Percentiles rank a stretch among this genome's conserved stretches.
These are phyloP conservation scores for Enteromius radiatus DNA, from an alignment of 2,797 vertebrate genomes.

Conservation along the genomic window DNA sequence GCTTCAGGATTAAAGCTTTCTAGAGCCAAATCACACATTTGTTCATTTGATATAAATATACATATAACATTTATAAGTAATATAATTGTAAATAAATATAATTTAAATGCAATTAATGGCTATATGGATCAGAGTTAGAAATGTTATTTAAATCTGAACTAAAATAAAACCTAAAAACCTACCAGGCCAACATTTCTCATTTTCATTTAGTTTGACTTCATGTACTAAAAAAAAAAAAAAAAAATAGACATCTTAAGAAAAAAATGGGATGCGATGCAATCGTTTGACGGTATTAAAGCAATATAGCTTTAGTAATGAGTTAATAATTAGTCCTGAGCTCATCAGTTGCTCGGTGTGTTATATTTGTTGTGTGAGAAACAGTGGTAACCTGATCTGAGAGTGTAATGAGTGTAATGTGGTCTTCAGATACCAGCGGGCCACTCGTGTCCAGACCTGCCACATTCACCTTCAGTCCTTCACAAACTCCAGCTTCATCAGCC, in stretches of 20 bases:
- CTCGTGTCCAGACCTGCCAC: neutral
- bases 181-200: neutral
- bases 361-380: neutral
- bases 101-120: neutral
- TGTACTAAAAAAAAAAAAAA: neutral
- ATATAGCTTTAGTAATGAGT: neutral
- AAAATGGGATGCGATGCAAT: neutral
- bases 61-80: neutral
- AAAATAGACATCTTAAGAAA: neutral
- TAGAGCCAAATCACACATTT: too few relatives aligned
- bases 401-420: neutral
- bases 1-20: neutral
- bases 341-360: neutral
- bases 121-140: neutral
- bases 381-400: slow-evolving; percentile 17
- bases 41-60: neutral
- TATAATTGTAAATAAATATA: neutral
- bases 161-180: neutral
- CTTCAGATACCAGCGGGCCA: neutral
- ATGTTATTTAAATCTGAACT: neutral
- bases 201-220: neutral
- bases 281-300: too few relatives aligned
- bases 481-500: neutral
- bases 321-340: neutral
- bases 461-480: slow-evolving; percentile 14